Percentiles rank a stretch among this genome's conserved stretches.
These are phyloP conservation scores for Notodromas monacha DNA, from an alignment of 2,888 invertebrate species.

Conservation along the genomic window DNA sequence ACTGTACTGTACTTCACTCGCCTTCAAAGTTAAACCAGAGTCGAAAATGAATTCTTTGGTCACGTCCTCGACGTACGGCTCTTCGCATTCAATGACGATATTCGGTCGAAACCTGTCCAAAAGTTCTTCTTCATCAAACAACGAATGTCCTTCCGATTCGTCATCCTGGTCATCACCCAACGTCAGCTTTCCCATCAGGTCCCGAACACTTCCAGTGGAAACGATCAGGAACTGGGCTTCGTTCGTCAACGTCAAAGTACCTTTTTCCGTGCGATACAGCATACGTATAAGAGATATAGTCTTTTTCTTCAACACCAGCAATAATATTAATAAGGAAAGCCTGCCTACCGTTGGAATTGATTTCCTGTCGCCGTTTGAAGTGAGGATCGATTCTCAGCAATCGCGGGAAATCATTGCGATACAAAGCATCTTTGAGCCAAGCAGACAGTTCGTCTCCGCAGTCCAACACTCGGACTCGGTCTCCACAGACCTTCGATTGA, in stretches of 20 bases:
- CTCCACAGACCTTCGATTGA: constrained; percentile 64
- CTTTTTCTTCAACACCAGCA: too few species aligned
- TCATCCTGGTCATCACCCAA: too few species aligned
- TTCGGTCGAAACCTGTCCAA: constrained; percentile 63
- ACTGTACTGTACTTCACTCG: too few species aligned
- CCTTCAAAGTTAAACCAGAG: too few species aligned
- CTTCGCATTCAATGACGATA: constrained; percentile 34
- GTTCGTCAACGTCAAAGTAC: constrained; percentile 41
- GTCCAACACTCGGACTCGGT: constrained; percentile 39
- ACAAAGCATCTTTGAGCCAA: constrained; percentile 45
- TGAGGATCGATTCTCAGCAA: too few species aligned
- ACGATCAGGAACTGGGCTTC: constrained; percentile 56
- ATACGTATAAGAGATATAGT: too few species aligned
- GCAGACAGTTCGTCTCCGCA: constrained; percentile 44
- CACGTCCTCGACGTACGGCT: too few species aligned
- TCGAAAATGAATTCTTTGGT: too few species aligned
- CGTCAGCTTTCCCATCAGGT: constrained; percentile 26
- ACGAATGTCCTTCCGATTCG: too few species aligned
- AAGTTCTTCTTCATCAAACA: constrained; percentile 22
- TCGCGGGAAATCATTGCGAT: constrained; percentile 23
- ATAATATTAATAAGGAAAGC: too few species aligned
- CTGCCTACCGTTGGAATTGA: too few species aligned
- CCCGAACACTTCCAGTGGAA: constrained; percentile 37
- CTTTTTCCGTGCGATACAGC: not conserved
- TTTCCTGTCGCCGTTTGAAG: too few species aligned